These are phyloP conservation scores for Cotesia glomerata DNA, from an alignment of 1,140 invertebrate genomes.

Conservation along the genomic window DNA sequence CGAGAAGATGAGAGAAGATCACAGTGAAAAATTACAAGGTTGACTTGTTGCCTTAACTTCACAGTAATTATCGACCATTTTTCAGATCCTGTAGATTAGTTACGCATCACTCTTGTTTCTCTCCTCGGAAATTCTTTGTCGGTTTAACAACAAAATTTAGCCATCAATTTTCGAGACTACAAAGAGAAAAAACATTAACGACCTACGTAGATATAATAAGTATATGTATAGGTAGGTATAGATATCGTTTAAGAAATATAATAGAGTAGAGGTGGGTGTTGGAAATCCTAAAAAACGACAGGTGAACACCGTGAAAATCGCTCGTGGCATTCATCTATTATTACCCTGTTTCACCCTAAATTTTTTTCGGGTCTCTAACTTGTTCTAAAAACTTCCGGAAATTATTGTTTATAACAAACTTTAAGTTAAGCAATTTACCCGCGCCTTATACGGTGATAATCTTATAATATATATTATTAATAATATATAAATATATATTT, in stretches of 20 bases:
- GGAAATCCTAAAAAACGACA: background rate
- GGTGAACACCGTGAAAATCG: slow-evolving; percentile 29
- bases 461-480: background rate
- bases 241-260: background rate
- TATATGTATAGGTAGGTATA: background rate
- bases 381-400: background rate
- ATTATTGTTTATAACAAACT: background rate
- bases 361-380: background rate
- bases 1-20: background rate
- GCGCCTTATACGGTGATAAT: background rate
- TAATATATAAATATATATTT: background rate
- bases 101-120: background rate
- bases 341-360: background rate
- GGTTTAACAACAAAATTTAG: background rate
- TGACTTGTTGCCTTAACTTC: background rate
- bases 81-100: slow-evolving; percentile 5
- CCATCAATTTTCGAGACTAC: background rate
- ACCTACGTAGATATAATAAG: background rate
- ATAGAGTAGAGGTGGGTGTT: background rate
- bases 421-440: background rate
- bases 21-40: background rate
- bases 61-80: background rate
- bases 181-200: background rate
- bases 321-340: slow-evolving; percentile 29
- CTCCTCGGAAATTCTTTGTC: background rate